A percentile compares a stretch with the other conserved stretches of the same genome.
Conservation (phyloP, 2,888 invertebrate genomes). For the Zygogramma bicolorata region DNA sequence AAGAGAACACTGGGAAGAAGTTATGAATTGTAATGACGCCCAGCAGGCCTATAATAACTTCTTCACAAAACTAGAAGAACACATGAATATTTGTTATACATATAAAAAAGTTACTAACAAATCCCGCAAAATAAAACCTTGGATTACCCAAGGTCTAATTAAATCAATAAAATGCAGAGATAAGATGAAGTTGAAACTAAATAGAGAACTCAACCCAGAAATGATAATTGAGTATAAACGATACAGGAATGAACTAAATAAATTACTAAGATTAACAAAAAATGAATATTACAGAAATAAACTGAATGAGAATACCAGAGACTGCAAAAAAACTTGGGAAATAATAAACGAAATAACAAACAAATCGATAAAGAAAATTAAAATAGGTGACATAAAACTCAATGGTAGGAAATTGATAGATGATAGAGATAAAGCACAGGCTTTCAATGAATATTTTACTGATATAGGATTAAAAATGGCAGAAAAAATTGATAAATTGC, state of each 20-base stretch:
- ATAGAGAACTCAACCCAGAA: background rate
- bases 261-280: conserved; percentile 7
- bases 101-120: background rate
- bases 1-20: too few relatives aligned
- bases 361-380: too few relatives aligned
- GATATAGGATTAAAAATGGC: background rate
- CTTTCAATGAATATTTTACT: background rate
- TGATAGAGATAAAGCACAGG: conserved; percentile 4
- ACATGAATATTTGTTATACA: background rate
- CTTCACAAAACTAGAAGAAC: background rate
- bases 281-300: conserved; percentile 8
- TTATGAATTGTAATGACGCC: too few relatives aligned
- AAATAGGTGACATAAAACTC: conserved; percentile 2
- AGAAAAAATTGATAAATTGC: background rate
- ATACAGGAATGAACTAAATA: conserved; percentile 1
- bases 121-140: conserved; percentile 7
- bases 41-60: background rate
- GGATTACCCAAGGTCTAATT: background rate
- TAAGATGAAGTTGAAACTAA: background rate
- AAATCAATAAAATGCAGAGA: background rate
- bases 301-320: conserved; percentile 2
- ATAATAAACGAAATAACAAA: conserved; percentile 9
- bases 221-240: background rate
- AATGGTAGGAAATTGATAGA: background rate
- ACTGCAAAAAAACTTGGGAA: conserved; percentile 10